These are phyloP conservation scores for Agrochola macilenta DNA, from an alignment of 2,888 invertebrate species.

Conservation along the genomic window DNA sequence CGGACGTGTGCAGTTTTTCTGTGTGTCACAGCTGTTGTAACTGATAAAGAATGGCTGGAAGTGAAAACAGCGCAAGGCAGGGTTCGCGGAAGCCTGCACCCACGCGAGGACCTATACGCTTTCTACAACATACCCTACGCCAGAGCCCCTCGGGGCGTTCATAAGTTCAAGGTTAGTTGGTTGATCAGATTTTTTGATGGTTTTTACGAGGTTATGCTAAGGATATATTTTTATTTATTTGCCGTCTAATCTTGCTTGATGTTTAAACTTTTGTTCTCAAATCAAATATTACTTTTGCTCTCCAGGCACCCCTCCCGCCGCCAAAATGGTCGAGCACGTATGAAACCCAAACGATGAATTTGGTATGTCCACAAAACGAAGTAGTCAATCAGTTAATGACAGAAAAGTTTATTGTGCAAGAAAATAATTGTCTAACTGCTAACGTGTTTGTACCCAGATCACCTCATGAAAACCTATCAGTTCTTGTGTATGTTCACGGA, in stretches of 20 bases:
- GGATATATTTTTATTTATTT: not conserved
- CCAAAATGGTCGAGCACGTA: conserved; percentile 67
- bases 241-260: too few relatives aligned
- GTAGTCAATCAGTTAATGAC: not conserved
- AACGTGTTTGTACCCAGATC: conserved; percentile 81
- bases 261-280: not conserved
- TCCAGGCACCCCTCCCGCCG: conserved; percentile 73
- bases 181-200: too few relatives aligned
- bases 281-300: conserved; percentile 13
- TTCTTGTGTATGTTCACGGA: conserved; percentile 73
- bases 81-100: conserved; percentile 70
- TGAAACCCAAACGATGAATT: conserved; percentile 66
- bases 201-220: too few relatives aligned
- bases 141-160: conserved; percentile 69
- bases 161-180: conserved; percentile 56
- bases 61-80: conserved; percentile 68
- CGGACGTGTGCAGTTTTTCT: conserved; percentile 27
- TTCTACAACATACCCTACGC: conserved; percentile 78
- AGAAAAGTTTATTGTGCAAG: conserved; percentile 57
- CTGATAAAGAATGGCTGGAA: conserved; percentile 47
- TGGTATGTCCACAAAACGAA: conserved; percentile 70
- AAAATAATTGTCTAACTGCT: conserved; percentile 81
- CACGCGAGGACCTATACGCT: conserved; percentile 62
- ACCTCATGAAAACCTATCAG: conserved; percentile 66
- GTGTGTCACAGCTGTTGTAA: not conserved